These are phyloP conservation scores for Nestor notabilis DNA, from an alignment of 2,113 vertebrate genomes.

Conservation along the genomic window DNA sequence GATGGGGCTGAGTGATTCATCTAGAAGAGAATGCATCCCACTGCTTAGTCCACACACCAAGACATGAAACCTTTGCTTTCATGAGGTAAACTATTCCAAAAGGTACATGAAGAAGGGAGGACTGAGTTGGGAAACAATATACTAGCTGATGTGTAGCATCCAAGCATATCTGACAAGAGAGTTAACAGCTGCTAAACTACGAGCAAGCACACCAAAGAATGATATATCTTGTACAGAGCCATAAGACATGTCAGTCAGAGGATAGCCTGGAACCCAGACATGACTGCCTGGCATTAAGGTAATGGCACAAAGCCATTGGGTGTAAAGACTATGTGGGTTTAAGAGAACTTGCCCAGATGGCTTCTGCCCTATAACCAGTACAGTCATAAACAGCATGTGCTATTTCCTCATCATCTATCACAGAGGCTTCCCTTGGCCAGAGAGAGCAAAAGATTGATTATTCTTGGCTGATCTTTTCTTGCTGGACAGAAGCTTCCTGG, in stretches of 20 bases:
- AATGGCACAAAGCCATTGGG: not conserved
- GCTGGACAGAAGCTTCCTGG: conserved; percentile 8
- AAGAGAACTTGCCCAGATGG: conserved; percentile 20
- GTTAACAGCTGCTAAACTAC: not conserved
- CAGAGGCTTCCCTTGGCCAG: conserved; percentile 5
- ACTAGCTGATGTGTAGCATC: not conserved
- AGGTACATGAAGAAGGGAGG: not conserved
- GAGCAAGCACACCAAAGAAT: not conserved
- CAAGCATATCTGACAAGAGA: not conserved
- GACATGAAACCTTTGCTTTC: not conserved
- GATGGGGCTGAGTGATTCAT: conserved; percentile 24
- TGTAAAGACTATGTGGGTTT: not conserved
- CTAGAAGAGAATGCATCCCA: not conserved
- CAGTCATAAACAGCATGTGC: not conserved
- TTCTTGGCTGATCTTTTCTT: conserved; percentile 34
- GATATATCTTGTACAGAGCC: not conserved
- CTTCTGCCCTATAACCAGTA: conserved; percentile 24
- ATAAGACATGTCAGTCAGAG: not conserved
- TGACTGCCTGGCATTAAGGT: not conserved
- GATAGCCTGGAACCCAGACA: not conserved
- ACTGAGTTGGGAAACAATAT: not conserved
- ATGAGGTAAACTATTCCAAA: not conserved
- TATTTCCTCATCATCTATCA: conserved; percentile 37
- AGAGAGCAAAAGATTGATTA: conserved; percentile 18
- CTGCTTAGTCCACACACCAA: not conserved